These are phyloP conservation scores for Asobara japonica DNA, from an alignment of 1,140 invertebrate species.

Conservation along the genomic window DNA sequence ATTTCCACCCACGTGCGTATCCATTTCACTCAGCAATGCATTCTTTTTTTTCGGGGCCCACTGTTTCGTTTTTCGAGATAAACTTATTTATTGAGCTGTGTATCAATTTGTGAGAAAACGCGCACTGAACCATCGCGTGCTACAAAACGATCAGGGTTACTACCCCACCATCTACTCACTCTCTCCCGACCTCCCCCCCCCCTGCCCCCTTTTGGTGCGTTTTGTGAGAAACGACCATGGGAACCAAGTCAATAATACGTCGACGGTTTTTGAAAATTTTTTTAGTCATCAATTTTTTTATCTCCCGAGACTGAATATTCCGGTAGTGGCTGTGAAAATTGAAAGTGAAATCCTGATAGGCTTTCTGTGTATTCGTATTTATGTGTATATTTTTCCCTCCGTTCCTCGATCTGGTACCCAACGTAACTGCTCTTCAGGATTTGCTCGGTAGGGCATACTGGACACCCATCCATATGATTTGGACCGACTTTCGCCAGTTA, in stretches of 20 bases:
- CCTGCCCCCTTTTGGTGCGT: background rate
- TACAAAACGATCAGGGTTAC: background rate
- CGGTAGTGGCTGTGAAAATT: too few species aligned
- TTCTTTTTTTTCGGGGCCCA: background rate
- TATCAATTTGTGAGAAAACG: conserved; percentile 22
- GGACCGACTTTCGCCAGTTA: too few species aligned
- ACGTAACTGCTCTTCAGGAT: too few species aligned
- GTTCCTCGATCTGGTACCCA: too few species aligned
- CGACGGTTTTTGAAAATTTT: background rate
- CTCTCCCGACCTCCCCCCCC: too few species aligned
- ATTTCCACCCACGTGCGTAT: conserved; percentile 18
- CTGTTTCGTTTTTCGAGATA: too few species aligned
- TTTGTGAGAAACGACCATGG: conserved; percentile 18
- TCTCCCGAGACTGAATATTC: background rate
- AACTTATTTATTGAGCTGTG: conserved; percentile 18
- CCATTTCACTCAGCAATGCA: conserved; percentile 8
- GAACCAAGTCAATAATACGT: conserved; percentile 5
- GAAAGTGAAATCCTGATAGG: too few species aligned
- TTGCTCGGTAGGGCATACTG: too few species aligned
- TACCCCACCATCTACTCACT: background rate
- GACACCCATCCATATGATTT: too few species aligned
- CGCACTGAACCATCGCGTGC: conserved; percentile 18
- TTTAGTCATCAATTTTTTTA: background rate
- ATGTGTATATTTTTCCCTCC: too few species aligned
- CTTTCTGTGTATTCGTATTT: too few species aligned